Percentiles rank a stretch among this genome's conserved stretches.
These are phyloP conservation scores for Psittacus erithacus DNA, from an alignment of 2,113 vertebrate species.

Conservation along the genomic window DNA sequence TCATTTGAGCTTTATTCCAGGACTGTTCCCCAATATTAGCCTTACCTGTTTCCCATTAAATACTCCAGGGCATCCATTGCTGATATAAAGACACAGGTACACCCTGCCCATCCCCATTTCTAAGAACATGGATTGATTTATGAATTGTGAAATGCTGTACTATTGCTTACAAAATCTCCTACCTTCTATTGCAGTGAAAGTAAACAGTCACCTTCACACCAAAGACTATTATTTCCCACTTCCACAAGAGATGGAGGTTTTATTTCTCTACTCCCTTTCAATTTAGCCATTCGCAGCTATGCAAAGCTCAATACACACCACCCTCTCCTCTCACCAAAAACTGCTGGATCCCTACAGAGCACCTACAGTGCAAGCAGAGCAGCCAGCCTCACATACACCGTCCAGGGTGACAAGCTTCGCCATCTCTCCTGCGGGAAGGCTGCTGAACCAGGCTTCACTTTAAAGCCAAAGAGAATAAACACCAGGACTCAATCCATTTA, in stretches of 20 bases:
- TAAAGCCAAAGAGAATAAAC: background rate
- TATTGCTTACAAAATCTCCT: background rate
- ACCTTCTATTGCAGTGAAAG: background rate
- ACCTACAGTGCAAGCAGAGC: background rate
- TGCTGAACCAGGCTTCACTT: background rate
- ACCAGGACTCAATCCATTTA: background rate
- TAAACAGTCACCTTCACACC: background rate
- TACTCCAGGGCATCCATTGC: background rate
- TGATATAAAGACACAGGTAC: background rate
- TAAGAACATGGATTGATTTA: background rate
- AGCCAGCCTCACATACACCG: background rate
- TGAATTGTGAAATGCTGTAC: background rate
- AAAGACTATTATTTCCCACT: background rate
- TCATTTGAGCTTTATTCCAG: background rate
- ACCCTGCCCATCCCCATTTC: background rate
- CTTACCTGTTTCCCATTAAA: background rate
- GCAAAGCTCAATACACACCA: background rate
- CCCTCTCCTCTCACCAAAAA: background rate
- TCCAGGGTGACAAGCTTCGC: background rate
- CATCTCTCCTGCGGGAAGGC: background rate
- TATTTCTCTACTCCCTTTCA: background rate
- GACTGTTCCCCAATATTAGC: background rate
- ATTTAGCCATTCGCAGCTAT: background rate
- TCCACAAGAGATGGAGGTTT: background rate
- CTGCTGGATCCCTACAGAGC: background rate